phyloP scores from a whole-genome alignment of 2,113 vertebrate species.

The Xyrauchen texanus region DNA sequence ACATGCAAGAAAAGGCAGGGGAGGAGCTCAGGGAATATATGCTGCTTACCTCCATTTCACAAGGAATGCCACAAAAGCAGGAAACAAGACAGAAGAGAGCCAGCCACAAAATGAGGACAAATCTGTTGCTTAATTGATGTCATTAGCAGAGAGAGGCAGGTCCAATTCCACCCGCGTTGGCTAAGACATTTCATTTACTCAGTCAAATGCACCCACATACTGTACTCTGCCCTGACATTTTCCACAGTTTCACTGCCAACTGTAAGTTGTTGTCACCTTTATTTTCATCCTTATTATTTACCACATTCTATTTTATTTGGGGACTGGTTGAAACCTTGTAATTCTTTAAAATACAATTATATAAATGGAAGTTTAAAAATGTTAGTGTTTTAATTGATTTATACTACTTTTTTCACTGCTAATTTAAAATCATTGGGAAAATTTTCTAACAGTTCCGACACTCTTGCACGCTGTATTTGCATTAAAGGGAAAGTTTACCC shows the following conservation, averaged over 20 bases:
- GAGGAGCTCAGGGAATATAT: constrained; percentile 49
- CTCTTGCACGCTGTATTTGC: too few species aligned
- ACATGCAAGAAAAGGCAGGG: constrained; percentile 25
- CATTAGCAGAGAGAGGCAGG: constrained; percentile 47
- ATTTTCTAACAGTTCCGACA: too few species aligned
- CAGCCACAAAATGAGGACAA: constrained; percentile 50
- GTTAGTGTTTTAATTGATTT: neutral
- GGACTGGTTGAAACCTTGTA: neutral
- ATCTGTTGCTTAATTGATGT: constrained; percentile 56
- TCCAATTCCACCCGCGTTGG: constrained; percentile 35
- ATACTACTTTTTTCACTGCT: too few species aligned
- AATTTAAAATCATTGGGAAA: too few species aligned
- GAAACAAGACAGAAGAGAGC: constrained; percentile 39
- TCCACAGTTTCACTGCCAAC: neutral
- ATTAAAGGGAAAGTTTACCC: too few species aligned
- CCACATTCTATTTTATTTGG: neutral
- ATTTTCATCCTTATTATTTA: neutral
- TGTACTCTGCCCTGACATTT: neutral
- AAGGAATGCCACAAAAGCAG: constrained; percentile 31
- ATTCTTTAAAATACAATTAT: neutral
- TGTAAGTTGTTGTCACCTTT: constrained; percentile 1
- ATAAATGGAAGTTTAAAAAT: neutral
- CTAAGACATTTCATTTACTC: constrained; percentile 47
- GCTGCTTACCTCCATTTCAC: constrained; percentile 30
- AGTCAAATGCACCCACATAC: constrained; percentile 8